Evolutionary conservation across 2,113 vertebrate genomes (phyloP).

Genomic region (Podarcis raffonei): DNA sequence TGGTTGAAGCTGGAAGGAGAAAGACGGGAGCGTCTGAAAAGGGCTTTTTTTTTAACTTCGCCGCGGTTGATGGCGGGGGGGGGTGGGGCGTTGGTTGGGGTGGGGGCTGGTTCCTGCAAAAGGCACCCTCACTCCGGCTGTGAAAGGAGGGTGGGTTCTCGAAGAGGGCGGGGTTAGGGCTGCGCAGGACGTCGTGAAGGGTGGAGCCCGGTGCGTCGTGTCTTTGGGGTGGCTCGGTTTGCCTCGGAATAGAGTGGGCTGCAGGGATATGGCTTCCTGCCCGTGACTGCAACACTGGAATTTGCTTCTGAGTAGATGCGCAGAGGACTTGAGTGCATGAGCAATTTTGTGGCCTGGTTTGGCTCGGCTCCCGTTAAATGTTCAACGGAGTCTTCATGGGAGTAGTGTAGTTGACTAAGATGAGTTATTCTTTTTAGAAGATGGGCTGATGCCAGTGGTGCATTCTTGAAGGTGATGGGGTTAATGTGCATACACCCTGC

Average conservation of each 20-base stretch:
- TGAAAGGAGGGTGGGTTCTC: background rate
- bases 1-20: no score
- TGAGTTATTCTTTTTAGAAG: no score
- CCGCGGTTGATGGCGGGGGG: background rate
- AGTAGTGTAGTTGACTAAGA: background rate
- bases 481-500: background rate
- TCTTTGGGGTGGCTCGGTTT: background rate
- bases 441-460: background rate
- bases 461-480: no score
- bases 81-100: background rate
- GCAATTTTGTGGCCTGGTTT: background rate
- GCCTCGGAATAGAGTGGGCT: fast-evolving
- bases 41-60: background rate
- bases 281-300: background rate
- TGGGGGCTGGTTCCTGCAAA: no score
- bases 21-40: background rate
- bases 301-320: background rate
- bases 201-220: background rate
- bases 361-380: background rate
- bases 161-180: background rate
- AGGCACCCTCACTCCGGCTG: background rate
- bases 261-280: background rate
- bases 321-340: no score
- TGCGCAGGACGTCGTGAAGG: background rate
- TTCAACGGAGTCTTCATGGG: background rate